These are phyloP conservation scores for Misgurnus anguillicaudatus DNA, from an alignment of 2,113 vertebrate species.

Conservation along the genomic window DNA sequence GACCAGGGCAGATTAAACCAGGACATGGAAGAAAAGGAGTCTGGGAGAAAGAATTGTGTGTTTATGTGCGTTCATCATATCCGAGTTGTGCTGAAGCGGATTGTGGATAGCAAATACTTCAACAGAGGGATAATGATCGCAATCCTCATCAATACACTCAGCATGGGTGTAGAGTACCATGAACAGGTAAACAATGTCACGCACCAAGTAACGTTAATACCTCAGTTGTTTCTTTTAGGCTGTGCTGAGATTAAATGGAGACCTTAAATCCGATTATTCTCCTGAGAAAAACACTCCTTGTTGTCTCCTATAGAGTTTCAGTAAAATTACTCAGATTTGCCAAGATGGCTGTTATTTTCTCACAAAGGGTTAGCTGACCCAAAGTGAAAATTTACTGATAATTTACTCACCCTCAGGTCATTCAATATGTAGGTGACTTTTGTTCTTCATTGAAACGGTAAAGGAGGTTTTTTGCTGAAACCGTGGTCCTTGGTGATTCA, in stretches of 20 bases:
- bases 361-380: too few relatives aligned
- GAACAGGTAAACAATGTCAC: slow-evolving; percentile 82
- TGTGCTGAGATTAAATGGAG: not conserved
- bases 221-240: not conserved
- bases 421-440: too few relatives aligned
- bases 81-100: slow-evolving; percentile 73
- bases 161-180: slow-evolving; percentile 97
- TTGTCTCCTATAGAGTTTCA: too few relatives aligned
- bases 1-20: slow-evolving; percentile 43
- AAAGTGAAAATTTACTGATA: too few relatives aligned
- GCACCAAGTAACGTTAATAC: not conserved
- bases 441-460: too few relatives aligned
- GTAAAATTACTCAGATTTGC: too few relatives aligned
- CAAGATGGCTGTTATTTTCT: too few relatives aligned
- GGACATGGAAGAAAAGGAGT: slow-evolving; percentile 3
- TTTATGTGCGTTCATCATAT: slow-evolving; percentile 65
- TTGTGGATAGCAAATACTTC: slow-evolving; percentile 97
- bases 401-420: too few relatives aligned
- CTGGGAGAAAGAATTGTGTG: slow-evolving; percentile 54
- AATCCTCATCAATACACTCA: slow-evolving; percentile 95
- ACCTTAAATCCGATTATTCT: too few relatives aligned
- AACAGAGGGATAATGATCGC: slow-evolving; percentile 97
- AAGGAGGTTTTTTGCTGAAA: too few relatives aligned
- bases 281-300: too few relatives aligned
- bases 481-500: too few relatives aligned